Conservation (phyloP, 2,113 vertebrate genomes). For the Peromyscus polionotus region DNA sequence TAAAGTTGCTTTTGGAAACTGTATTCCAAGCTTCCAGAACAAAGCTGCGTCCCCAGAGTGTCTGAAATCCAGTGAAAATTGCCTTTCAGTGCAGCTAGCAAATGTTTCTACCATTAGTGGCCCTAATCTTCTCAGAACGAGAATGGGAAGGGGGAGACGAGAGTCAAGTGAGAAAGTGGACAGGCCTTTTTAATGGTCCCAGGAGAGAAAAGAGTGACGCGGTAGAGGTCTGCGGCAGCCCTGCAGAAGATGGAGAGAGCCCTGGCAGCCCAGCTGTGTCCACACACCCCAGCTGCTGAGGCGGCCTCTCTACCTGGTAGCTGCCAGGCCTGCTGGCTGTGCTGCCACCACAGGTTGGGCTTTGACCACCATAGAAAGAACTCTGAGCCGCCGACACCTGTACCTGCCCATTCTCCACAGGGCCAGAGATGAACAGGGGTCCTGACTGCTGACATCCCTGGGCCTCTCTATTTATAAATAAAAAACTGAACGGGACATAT, state of each 20-base stretch:
- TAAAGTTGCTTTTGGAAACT: constrained; percentile 14
- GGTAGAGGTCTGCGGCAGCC: background rate
- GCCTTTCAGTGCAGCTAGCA: background rate
- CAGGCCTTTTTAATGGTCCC: background rate
- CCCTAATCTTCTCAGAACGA: constrained; percentile 51
- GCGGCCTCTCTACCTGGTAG: background rate
- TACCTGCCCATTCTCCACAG: background rate
- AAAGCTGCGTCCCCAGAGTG: background rate
- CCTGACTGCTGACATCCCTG: constrained; percentile 27
- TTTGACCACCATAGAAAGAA: background rate
- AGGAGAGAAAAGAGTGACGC: background rate
- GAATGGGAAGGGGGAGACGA: background rate
- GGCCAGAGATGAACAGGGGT: background rate
- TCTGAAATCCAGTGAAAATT: background rate
- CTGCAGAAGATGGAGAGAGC: background rate
- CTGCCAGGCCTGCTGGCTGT: background rate
- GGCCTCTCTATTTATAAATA: background rate
- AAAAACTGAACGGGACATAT: background rate
- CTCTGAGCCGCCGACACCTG: background rate
- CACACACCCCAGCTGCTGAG: constrained; percentile 25
- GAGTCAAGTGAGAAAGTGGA: background rate
- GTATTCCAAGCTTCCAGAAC: background rate
- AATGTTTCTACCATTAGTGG: background rate
- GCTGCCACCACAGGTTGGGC: background rate
- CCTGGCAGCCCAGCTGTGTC: background rate